phyloP scores from a whole-genome alignment of 2,797 vertebrate genomes.

The Sparus aurata region DNA sequence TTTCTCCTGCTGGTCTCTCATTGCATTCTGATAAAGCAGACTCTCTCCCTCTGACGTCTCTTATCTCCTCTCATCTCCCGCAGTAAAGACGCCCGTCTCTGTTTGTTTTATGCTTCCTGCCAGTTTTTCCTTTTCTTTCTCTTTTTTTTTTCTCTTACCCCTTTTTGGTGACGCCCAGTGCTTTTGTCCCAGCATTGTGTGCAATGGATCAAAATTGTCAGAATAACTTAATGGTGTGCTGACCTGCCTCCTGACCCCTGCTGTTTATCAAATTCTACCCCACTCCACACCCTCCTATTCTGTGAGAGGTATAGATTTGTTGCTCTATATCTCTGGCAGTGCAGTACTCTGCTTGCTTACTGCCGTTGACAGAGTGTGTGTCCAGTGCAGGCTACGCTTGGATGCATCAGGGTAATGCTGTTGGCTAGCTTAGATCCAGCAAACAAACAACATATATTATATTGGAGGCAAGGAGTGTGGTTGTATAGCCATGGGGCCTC shows the following conservation, averaged over 20 bases:
- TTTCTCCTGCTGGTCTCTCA: conserved; percentile 49
- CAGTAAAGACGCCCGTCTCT: conserved; percentile 51
- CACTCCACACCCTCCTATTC: conserved; percentile 36
- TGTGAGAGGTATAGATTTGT: conserved; percentile 74
- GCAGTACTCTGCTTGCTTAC: conserved; percentile 63
- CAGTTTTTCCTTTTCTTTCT: conserved; percentile 30
- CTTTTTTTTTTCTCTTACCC: background rate
- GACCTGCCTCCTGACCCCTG: conserved; percentile 58
- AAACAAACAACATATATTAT: conserved; percentile 72
- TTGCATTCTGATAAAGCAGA: conserved; percentile 65
- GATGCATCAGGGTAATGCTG: conserved; percentile 72
- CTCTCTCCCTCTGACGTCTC: conserved; percentile 60
- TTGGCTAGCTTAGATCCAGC: conserved; percentile 57
- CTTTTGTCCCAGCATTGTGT: conserved; percentile 35
- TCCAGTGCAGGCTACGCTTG: conserved; percentile 62
- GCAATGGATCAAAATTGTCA: conserved; percentile 67
- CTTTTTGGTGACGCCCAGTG: conserved; percentile 42
- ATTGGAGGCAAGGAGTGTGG: conserved; percentile 37
- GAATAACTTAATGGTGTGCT: conserved; percentile 65
- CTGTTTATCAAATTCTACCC: conserved; percentile 68
- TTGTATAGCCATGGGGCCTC: conserved; percentile 44
- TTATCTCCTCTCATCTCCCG: conserved; percentile 69
- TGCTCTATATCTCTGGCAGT: conserved; percentile 67
- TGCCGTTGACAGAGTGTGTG: conserved; percentile 71
- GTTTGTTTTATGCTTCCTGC: conserved; percentile 67